A percentile compares a stretch with the other conserved stretches of the same genome.
phyloP scores from a whole-genome alignment of 2,797 vertebrate species.

The Hydrolagus colliei region DNA sequence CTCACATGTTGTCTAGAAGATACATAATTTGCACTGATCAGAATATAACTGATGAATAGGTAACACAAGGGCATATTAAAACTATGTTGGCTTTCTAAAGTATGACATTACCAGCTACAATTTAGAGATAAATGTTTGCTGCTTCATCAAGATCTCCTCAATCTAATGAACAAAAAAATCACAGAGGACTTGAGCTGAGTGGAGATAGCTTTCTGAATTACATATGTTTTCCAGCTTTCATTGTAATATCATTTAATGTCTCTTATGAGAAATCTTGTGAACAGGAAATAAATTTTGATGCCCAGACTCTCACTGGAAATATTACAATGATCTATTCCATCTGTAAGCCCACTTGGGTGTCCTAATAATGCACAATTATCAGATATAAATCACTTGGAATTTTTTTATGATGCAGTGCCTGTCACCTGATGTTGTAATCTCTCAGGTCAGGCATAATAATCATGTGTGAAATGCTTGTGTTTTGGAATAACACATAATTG shows the following conservation, averaged over 20 bases:
- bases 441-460: too few relatives aligned
- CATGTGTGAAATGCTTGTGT: too few relatives aligned
- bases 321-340: too few relatives aligned
- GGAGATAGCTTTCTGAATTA: not conserved
- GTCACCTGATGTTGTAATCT: too few relatives aligned
- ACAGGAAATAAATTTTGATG: too few relatives aligned
- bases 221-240: not conserved
- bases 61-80: not conserved
- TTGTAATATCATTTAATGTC: not conserved
- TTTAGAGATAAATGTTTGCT: not conserved
- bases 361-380: too few relatives aligned
- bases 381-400: too few relatives aligned
- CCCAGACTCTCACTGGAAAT: too few relatives aligned
- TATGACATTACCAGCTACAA: not conserved
- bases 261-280: too few relatives aligned
- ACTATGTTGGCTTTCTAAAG: not conserved
- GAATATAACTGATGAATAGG: not conserved
- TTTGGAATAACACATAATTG: too few relatives aligned
- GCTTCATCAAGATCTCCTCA: not conserved
- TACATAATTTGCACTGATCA: not conserved
- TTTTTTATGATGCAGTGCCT: too few relatives aligned
- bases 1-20: not conserved
- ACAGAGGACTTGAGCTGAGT: not conserved
- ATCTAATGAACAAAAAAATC: not conserved
- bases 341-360: too few relatives aligned